Base-by-base conservation (phyloP, 1,140 invertebrate species). In the Lethrus apterus region DNA sequence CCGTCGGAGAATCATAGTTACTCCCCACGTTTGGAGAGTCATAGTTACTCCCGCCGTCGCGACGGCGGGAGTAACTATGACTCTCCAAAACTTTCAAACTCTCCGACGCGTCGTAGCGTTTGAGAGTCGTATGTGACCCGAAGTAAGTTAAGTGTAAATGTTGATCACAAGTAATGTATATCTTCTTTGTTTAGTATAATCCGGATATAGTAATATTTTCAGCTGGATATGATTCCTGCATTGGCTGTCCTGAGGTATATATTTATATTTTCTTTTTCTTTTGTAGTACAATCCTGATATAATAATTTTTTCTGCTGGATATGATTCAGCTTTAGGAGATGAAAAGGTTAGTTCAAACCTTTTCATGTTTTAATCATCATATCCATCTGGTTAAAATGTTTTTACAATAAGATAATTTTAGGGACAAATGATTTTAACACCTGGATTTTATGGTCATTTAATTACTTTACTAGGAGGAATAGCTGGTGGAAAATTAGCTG, bases 391-490 rank as follows among this genome's bases (percentile, higher is more conserved):
- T n/a, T n/a, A n/a, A n/a, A n/a, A n/a, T n/a, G n/a, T n/a, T n/a
- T n/a, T n/a, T n/a, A n/a, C n/a, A n/a, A n/a, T n/a, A n/a, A n/a
- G n/a, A n/a, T n/a, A n/a, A n/a, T n/a, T 68, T 34, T 58, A 93
- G 86, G 93, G 93, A 17, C 76, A 89, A 67, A 97, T 97, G 93
- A 74, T 81, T 61, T 70, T 98, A 2, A 88, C 83, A 0, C 93
- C 93, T 5, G 83, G 82, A 7, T 84, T 81, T 61, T 98, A 93
- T 72, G 77, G 85, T 3, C 88, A 92, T 64, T 69, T 98, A 42
- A 68, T 87, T 1, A 81, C 83, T 49, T 73, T 80, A 5, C 65
- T 98, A 24, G 73, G 82, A 63, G 72, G 76, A 10, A 58, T 93
- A 49, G 86, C 80, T 54, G 69, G 72, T 63, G 89, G 83, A 40